phyloP scores from a whole-genome alignment of 2,888 invertebrate genomes.

The Lacanobia wlatinum region DNA sequence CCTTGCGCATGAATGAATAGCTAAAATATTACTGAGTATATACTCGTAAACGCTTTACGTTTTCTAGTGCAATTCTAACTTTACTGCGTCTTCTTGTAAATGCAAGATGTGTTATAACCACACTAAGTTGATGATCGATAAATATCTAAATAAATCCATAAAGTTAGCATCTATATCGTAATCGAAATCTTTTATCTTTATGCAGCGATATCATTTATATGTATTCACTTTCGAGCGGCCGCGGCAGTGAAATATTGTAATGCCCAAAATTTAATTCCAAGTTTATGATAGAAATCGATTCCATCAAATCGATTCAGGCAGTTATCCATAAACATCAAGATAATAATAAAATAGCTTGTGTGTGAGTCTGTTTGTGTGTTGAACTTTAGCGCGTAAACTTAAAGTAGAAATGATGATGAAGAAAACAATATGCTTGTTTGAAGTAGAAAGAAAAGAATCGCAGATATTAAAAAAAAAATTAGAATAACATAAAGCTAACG shows the following conservation, averaged over 20 bases:
- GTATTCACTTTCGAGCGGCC: conserved; percentile 46
- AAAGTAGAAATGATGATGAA: neutral
- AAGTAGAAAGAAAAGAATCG: neutral
- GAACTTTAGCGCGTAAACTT: neutral
- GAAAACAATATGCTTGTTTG: neutral
- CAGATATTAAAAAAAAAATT: neutral
- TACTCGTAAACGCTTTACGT: conserved; percentile 10
- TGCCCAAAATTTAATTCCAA: conserved; percentile 43
- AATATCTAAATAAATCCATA: conserved; percentile 46
- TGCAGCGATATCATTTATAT: conserved; percentile 40
- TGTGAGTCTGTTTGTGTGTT: conserved; percentile 20
- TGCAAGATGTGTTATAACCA: conserved; percentile 13
- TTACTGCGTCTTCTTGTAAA: conserved; percentile 16
- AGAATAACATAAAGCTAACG: neutral
- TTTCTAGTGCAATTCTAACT: conserved; percentile 11
- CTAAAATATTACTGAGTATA: conserved; percentile 13
- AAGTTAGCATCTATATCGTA: conserved; percentile 35
- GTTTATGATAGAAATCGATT: conserved; percentile 54
- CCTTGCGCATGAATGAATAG: conserved; percentile 18
- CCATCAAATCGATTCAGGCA: conserved; percentile 51
- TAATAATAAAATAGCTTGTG: conserved; percentile 13
- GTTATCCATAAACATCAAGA: conserved; percentile 42
- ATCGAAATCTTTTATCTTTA: conserved; percentile 53
- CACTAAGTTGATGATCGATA: conserved; percentile 38
- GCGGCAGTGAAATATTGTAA: conserved; percentile 49